Evolutionary conservation across 1,140 invertebrate genomes (phyloP).

Genomic region (Artemia franciscana): DNA sequence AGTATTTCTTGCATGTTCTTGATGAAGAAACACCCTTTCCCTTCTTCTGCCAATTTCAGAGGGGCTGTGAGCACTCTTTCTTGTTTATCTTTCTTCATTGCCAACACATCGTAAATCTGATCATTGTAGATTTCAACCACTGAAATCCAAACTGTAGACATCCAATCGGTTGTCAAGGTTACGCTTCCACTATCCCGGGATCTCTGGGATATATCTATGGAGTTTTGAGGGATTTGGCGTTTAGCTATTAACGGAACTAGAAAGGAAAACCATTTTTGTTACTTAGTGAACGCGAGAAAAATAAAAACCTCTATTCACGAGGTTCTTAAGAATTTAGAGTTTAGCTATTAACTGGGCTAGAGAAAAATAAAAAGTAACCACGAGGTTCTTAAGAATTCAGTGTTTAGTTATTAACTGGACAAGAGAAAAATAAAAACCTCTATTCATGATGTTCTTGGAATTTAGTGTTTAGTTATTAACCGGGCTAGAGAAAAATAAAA

Average conservation of each 20-base stretch:
- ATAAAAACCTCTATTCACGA: no score
- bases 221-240: neutral
- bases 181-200: neutral
- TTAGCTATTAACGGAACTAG: neutral
- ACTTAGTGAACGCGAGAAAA: no score
- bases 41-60: constrained; percentile 32
- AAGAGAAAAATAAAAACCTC: no score
- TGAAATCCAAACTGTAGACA: constrained; percentile 47
- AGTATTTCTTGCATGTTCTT: constrained; percentile 48
- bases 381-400: no score
- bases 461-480: no score
- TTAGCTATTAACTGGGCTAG: no score
- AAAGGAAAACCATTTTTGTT: no score
- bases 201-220: neutral
- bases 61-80: constrained; percentile 18
- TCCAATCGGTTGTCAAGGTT: neutral
- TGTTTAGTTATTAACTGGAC: no score
- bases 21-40: constrained; percentile 40
- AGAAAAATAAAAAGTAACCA: no score
- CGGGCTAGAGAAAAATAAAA: no score
- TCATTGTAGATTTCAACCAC: constrained; percentile 90
- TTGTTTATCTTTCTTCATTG: constrained; percentile 10
- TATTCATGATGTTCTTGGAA: no score
- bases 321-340: no score
- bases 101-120: constrained; percentile 56